Conservation (phyloP, 2,797 vertebrate genomes). For the Bradypodion ventrale region DNA sequence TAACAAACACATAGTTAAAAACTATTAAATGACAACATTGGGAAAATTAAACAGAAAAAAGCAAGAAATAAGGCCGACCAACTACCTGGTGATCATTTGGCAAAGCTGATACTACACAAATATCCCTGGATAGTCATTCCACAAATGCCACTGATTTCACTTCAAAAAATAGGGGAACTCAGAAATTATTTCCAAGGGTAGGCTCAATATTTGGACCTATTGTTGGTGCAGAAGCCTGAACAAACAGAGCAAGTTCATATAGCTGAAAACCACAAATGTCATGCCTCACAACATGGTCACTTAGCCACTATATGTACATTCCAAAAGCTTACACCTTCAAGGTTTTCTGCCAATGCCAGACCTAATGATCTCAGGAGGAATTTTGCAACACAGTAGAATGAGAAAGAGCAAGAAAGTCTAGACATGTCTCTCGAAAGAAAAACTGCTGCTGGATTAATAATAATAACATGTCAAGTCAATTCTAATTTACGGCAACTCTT, state of each 20-base stretch:
- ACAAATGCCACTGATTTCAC: background rate
- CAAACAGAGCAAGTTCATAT: background rate
- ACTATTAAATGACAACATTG: background rate
- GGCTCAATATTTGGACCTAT: background rate
- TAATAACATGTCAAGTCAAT: too few relatives aligned
- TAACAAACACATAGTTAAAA: background rate
- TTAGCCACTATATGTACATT: background rate
- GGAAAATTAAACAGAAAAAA: background rate
- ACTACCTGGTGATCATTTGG: background rate
- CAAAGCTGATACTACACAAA: background rate
- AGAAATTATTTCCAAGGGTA: background rate
- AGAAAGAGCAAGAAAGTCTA: background rate
- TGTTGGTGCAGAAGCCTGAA: background rate
- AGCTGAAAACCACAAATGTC: too few relatives aligned
- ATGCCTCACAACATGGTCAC: background rate
- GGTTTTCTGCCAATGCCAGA: too few relatives aligned
- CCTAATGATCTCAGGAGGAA: background rate
- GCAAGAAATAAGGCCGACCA: background rate
- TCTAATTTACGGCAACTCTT: too few relatives aligned
- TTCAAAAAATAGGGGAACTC: background rate
- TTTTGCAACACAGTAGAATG: too few relatives aligned
- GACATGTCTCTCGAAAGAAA: background rate
- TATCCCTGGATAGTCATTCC: background rate
- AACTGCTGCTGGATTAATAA: too few relatives aligned
- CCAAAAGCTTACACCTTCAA: background rate